Evolutionary conservation across 2,888 invertebrate genomes (phyloP), one percentile per base, ranked within the genome.

Genomic region (Parascotia fuliginaria): DNA sequence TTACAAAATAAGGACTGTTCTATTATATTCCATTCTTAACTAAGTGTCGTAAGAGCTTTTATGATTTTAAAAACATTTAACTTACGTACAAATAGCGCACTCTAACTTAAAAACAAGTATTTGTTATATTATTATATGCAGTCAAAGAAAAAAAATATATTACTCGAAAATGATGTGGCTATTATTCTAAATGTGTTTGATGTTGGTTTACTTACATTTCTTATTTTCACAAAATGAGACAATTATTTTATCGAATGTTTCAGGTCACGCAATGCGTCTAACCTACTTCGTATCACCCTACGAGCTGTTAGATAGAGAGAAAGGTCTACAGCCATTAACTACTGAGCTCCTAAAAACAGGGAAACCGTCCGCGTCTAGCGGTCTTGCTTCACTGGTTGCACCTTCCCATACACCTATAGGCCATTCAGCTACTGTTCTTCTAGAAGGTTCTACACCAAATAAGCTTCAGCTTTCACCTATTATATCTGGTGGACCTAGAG

Each of bases 201-300:
- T n/a, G n/a, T n/a, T n/a, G n/a, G n/a, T n/a, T n/a, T n/a, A n/a
- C n/a, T n/a, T n/a, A n/a, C 19, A 3, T 19, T 19, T 19, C 19
- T 19, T 13, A 19, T 22, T 22, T 12, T 37, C n/a, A n/a, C n/a
- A n/a, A n/a, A n/a, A n/a, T n/a, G n/a, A n/a, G 22, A 24, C 6
- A 22, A 22, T 6, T 31, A 19, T 15, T 9, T 5, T 14, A 14
- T 4, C 13, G 3, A 9, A 13, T 33, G 12, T 74, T 74, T 27
- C 84, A 96, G 96, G 97, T 50, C 97, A 98, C 79, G 97, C 98
- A 0, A 97, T 98, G 97, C 96, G 96, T 73, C 89, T 99, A 19
- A 98, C 97, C 0, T 99, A 98, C 84, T 98, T 98, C 83, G 96
- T 98, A 3, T 97, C 97, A 0, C 98, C 98, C 0, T 98, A 98